phyloP scores from a whole-genome alignment of 2,113 vertebrate genomes.

The Sebastes fasciatus region DNA sequence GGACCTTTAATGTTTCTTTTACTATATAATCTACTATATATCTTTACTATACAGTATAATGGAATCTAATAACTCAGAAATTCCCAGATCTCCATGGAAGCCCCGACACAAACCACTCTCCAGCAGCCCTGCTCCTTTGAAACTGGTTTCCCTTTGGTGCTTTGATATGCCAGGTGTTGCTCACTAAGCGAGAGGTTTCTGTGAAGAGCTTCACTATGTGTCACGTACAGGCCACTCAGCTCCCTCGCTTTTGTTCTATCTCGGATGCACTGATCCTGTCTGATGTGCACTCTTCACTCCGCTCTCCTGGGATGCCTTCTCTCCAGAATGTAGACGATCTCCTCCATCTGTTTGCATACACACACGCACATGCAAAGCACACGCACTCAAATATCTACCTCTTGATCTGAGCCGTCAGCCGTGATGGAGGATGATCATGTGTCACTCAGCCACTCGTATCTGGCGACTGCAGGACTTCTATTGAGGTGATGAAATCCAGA shows the following conservation, averaged over 20 bases:
- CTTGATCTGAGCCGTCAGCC: conserved; percentile 44
- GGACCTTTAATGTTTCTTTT: too few species aligned
- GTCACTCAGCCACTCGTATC: conserved; percentile 13
- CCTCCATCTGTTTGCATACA: conserved; percentile 71
- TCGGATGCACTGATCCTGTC: conserved; percentile 53
- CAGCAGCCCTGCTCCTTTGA: conserved; percentile 49
- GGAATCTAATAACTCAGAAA: conserved; percentile 29
- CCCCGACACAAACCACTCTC: conserved; percentile 17
- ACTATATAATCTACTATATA: too few species aligned
- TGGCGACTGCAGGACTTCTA: conserved; percentile 4
- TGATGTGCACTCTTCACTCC: conserved; percentile 63
- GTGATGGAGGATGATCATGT: conserved; percentile 36
- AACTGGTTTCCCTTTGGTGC: conserved; percentile 31
- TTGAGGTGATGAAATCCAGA: conserved; percentile 8
- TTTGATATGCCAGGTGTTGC: conserved; percentile 75
- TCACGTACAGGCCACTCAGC: conserved; percentile 54
- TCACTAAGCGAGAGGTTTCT: conserved; percentile 19
- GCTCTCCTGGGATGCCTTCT: conserved; percentile 52
- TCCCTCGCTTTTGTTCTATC: conserved; percentile 55
- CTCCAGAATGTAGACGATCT: conserved; percentile 27
- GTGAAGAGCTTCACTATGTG: conserved; percentile 52
- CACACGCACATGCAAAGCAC: neutral
- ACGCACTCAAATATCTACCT: conserved; percentile 8
- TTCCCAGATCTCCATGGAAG: neutral
- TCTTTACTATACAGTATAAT: neutral